Evolutionary conservation across 2,797 vertebrate species (phyloP), one percentile per base, ranked within the genome.

Genomic region (Myoxocephalus aenaeus): DNA sequence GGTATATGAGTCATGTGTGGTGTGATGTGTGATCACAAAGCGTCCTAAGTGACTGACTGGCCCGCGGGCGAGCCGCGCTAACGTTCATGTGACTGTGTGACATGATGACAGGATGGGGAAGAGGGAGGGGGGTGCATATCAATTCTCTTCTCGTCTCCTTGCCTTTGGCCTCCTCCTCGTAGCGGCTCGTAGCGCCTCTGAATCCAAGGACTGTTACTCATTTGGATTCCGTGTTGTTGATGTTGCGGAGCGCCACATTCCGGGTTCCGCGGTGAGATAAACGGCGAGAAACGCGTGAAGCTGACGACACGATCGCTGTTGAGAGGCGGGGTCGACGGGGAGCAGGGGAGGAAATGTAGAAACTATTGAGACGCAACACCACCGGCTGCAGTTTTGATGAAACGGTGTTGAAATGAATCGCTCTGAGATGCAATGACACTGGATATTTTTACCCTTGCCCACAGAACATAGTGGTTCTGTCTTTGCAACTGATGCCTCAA

Each of bases 31-130:
- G 82, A 79, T 74, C 77, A 81, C 80, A 85, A 81, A 81, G 77
- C n/a, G n/a, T n/a, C n/a, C n/a, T n/a, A n/a, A n/a, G n/a, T n/a
- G 77, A 57, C 32, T 65, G 77, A 80, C 50, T 29, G 3, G 75
- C 86, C 83, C 75, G 70, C 34, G 77, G 86, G 79, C 83, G 7
- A 70, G 78, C 56, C 27, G 65, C 48, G 17, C 70, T 79, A 56
- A 84, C 36, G 50, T 56, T 51, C 91, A 90, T 89, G 87, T 90
- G 91, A 89, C 85, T 70, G 48, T 66, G 53, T 73, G 85, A 82
- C 77, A 53, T 40, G 51, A 44, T 40, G 65, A 70, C 61, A 51
- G 73, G 27, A 64, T 48, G 61, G 48, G 13, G 38, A 8, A 34
- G 40, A 4, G 40, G 40, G 40, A 2, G 40, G 40, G 1, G 42